Evolutionary conservation across 1,140 invertebrate species (phyloP), one percentile per base, ranked within the genome.

Genomic region (Sycophila sp.): DNA sequence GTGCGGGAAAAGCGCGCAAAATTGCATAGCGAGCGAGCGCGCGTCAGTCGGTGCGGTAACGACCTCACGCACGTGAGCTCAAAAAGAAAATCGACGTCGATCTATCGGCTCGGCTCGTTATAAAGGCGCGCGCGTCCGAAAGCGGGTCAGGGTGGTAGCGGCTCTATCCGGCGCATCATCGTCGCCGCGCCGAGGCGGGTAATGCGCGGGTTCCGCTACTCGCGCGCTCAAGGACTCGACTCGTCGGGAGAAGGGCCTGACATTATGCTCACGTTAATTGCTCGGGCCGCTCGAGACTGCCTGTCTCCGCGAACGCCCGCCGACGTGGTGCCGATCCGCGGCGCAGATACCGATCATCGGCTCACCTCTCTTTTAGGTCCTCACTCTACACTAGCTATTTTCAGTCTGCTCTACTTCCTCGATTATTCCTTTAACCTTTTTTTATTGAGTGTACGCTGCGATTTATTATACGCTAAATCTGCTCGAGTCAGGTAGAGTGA

Each of bases 201-300:
- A 22, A 56, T 49, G 19, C 15, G 13, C 26, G 30, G 17, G 24
- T 53, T 66, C 51, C 51, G 64, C 64, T 66, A 56, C n/a, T 65
- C 51, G n/a, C n/a, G n/a, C 42, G n/a, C 17, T 28, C 40, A 19
- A 62, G 59, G 40, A 11, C 22, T 22, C 11, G 17, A 15, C 1
- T 30, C 26, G 11, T 1, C 8, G 5, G 28, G 19, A n/a, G 42
- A 15, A 2, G 15, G 34, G n/a, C 40, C 17, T 62, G 59, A 62
- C 28, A 49, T 62, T 47, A 47, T 49, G 36, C n/a, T 60, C 15
- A 26, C 42, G 42, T 64, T 53, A 64, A 64, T 64, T 51, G 47
- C 47, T 47, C 13, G 40, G 8, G n/a, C n/a, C 22, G 47, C 7
- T 47, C 15, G 47, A 24, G 6, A 17, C 17, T n/a, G 8, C 6